Evolutionary conservation across 1,140 invertebrate species (phyloP), one percentile per base, ranked within the genome.

Genomic region (Rhopalosiphum maidis): DNA sequence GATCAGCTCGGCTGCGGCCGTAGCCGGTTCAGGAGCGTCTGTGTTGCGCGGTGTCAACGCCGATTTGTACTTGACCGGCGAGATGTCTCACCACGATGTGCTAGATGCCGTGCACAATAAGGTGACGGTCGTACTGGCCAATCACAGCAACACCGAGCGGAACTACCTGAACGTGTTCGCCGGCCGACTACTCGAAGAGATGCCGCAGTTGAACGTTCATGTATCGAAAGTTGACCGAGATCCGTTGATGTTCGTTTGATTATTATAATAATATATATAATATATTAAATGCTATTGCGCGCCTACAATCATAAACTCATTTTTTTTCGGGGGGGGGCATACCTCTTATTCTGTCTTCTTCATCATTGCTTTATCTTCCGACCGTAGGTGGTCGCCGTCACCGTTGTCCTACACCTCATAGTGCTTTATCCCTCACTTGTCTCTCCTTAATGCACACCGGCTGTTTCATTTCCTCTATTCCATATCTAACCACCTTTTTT

Each of bases 1-100:
- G 18, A 92, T 94, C 21, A 94, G 95, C 43, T 96, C 95, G 8
- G 96, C 99, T 11, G 99, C 98, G 18, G 95, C 99, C 1, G 99
- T 99, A 95, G 98, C 98, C 87, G 99, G 99, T 0, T 98, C 98
- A 15, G 99, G 99, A 21, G 95, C 95, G 21, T 97, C 97, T 4
- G 95, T 99, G 30, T 95, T 99, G 6, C 96, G 96, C 94, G 96
- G 96, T 41, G 95, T 97, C 1, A 93, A 95, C 48, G 97, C 97
- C 22, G 98, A 99, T 95, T 95, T 99, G 1, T 98, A 97, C 94
- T 95, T 99, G 7, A 99, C 98, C 15, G 97, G 99, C 35, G 99
- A 99, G 96, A 99, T 99, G 98, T 96, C 97, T 9, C 99, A 99
- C 95, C 99, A 99, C 95, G 98, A 99, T 93, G 95, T 99, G 1